Evolutionary conservation across 2,888 invertebrate species (phyloP).

Genomic region (Chirona hameri): DNA sequence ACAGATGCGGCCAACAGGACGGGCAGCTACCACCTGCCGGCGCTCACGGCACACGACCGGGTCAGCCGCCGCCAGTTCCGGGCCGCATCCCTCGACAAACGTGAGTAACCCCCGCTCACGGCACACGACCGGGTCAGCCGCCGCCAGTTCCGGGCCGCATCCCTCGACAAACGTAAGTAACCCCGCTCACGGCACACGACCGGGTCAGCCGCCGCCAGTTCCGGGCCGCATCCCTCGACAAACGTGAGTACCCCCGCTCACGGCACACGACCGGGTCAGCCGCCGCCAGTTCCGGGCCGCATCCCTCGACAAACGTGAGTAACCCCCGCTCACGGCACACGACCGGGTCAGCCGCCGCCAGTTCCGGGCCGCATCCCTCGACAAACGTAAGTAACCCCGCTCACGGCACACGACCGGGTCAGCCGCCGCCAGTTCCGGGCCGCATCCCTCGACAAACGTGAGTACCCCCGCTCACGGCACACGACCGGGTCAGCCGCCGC

Average conservation of each 20-base stretch:
- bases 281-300: no score
- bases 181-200: no score
- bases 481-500: neutral
- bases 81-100: constrained; percentile 35
- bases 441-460: constrained; percentile 36
- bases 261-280: no score
- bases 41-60: neutral
- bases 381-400: constrained; percentile 29
- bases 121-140: no score
- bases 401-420: constrained; percentile 1
- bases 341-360: neutral
- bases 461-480: constrained; percentile 8
- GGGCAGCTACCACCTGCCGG: constrained; percentile 23
- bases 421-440: constrained; percentile 37
- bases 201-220: no score
- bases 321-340: no score
- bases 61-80: constrained; percentile 38
- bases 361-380: no score
- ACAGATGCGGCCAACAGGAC: constrained; percentile 24
- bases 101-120: constrained; percentile 31
- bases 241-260: no score
- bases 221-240: no score
- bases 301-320: constrained; percentile 37
- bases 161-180: constrained; percentile 33
- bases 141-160: no score